Conservation (phyloP, 2,113 vertebrate species). For the Gyps fulvus region DNA sequence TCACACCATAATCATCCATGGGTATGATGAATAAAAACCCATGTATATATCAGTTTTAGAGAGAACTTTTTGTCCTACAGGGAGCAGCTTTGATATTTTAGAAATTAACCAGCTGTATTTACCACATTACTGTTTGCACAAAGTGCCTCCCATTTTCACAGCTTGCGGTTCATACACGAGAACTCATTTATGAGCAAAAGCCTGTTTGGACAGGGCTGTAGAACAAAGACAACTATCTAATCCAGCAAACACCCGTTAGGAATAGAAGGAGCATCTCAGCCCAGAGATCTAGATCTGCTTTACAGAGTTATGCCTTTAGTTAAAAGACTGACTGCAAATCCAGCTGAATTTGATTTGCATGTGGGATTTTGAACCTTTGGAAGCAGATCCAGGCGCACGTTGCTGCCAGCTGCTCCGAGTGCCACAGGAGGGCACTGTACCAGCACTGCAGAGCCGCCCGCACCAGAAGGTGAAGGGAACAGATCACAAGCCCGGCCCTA, state of each 20-base stretch:
- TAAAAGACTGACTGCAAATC: neutral
- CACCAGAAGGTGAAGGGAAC: neutral
- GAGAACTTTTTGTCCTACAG: neutral
- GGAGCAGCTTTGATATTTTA: neutral
- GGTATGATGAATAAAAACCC: rapidly evolving
- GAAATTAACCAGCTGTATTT: neutral
- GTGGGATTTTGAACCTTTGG: neutral
- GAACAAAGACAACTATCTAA: neutral
- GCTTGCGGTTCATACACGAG: neutral
- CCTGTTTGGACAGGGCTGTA: neutral
- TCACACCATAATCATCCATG: neutral
- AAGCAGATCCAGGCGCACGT: neutral
- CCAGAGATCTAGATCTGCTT: neutral
- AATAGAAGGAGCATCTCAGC: neutral
- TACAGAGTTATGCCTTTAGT: neutral
- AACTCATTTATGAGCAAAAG: neutral
- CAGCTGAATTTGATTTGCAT: rapidly evolving
- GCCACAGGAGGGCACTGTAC: neutral
- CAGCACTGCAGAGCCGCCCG: neutral
- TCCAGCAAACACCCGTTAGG: neutral
- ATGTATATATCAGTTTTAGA: neutral
- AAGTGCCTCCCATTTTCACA: neutral
- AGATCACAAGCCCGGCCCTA: neutral
- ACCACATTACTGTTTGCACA: neutral
- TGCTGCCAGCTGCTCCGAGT: neutral